These are phyloP conservation scores for Xenentodon cancila DNA, from an alignment of 2,797 vertebrate genomes.

Conservation along the genomic window DNA sequence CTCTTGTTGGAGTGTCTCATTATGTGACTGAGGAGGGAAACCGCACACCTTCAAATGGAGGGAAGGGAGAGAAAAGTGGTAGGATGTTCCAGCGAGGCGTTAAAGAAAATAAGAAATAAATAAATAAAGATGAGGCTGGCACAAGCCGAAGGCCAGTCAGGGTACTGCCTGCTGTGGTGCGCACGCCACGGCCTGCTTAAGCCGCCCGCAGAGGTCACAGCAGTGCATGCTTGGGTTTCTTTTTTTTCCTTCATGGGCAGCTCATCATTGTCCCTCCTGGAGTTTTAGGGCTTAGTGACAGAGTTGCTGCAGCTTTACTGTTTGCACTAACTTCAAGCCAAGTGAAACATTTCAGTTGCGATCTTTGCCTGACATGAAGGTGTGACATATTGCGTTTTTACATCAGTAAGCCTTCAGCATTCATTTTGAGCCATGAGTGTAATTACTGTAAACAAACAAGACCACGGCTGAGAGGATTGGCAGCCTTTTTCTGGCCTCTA, in stretches of 20 bases:
- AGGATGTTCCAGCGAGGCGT: conserved; percentile 7
- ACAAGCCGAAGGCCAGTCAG: background rate
- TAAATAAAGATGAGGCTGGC: background rate
- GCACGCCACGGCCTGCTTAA: conserved; percentile 34
- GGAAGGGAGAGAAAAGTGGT: conserved; percentile 9
- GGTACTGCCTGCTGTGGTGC: conserved; percentile 15
- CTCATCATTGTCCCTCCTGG: background rate
- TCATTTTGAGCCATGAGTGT: conserved; percentile 31
- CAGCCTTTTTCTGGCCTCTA: conserved; percentile 42
- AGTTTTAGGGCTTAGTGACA: background rate
- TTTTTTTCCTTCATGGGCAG: too few species aligned
- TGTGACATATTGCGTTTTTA: conserved; percentile 17
- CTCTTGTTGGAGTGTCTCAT: conserved; percentile 72
- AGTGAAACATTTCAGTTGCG: too few species aligned
- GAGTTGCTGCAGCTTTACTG: too few species aligned
- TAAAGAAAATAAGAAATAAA: too few species aligned
- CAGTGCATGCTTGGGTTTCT: too few species aligned
- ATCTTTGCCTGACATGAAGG: too few species aligned
- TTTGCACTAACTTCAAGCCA: too few species aligned
- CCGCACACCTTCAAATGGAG: too few species aligned
- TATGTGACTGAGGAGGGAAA: conserved; percentile 67
- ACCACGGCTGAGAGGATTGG: conserved; percentile 39
- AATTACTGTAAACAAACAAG: conserved; percentile 55
- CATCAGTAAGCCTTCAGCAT: conserved; percentile 38
- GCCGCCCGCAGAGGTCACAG: too few species aligned